A percentile compares a stretch with the other conserved stretches of the same genome.
These are phyloP conservation scores for Ceuthmochares aereus DNA, from an alignment of 2,113 vertebrate species.

Conservation along the genomic window DNA sequence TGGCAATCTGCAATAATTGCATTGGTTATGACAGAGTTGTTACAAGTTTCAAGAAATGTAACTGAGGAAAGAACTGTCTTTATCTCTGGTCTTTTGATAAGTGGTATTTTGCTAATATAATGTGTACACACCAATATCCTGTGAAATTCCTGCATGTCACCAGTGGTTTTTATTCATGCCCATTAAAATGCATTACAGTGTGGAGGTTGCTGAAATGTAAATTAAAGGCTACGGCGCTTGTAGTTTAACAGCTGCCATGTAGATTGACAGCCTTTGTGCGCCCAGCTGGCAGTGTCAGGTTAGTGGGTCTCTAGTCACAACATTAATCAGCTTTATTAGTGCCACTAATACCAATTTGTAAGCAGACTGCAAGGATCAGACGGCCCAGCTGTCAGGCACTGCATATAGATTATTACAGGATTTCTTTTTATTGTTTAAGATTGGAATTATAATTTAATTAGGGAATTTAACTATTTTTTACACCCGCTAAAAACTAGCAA, in stretches of 20 bases:
- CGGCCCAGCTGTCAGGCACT: slow-evolving; percentile 91
- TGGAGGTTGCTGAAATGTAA: slow-evolving; percentile 62
- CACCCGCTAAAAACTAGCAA: slow-evolving; percentile 31
- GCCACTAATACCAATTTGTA: slow-evolving; percentile 93
- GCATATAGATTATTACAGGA: slow-evolving; percentile 75
- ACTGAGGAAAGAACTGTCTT: slow-evolving; percentile 57
- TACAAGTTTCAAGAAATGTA: slow-evolving; percentile 19
- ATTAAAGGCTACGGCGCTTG: slow-evolving; percentile 46
- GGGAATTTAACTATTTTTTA: slow-evolving; percentile 77
- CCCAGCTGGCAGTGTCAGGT: slow-evolving; percentile 88
- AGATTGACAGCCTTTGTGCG: slow-evolving; percentile 75
- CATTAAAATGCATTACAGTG: slow-evolving; percentile 54
- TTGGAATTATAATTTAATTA: slow-evolving; percentile 83
- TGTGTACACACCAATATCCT: slow-evolving; percentile 64
- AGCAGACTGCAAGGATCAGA: slow-evolving; percentile 93
- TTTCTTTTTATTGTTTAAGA: slow-evolving; percentile 82
- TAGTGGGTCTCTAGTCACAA: slow-evolving; percentile 87
- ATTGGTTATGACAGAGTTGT: neutral
- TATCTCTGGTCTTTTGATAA: slow-evolving; percentile 62
- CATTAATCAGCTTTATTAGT: slow-evolving; percentile 96
- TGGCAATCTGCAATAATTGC: neutral
- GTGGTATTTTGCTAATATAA: slow-evolving; percentile 64
- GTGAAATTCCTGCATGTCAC: slow-evolving; percentile 66
- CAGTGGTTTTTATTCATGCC: slow-evolving; percentile 38
- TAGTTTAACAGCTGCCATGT: slow-evolving; percentile 78